Percentiles rank a stretch among this genome's conserved stretches.
Conservation (phyloP, 2,113 vertebrate species). For the Gila orcuttii region DNA sequence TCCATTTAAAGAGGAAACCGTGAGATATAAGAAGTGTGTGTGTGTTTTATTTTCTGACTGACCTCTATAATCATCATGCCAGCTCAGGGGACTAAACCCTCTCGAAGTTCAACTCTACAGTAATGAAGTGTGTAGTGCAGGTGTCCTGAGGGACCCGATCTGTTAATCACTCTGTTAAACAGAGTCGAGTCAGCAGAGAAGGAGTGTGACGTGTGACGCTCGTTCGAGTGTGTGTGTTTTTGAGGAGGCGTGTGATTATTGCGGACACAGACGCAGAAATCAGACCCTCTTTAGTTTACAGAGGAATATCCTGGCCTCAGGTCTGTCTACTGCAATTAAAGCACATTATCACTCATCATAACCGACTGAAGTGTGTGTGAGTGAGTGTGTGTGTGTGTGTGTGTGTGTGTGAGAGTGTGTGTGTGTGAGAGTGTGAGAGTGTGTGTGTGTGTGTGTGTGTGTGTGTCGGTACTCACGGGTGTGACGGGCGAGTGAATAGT, state of each 20-base stretch:
- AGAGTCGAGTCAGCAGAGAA: background rate
- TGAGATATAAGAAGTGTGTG: background rate
- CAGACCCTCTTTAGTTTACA: constrained; percentile 38
- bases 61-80: background rate
- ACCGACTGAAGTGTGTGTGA: background rate
- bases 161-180: background rate
- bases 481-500: too few species aligned
- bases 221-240: background rate
- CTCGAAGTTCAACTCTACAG: background rate
- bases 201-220: too few species aligned
- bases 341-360: constrained; percentile 35
- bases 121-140: constrained; percentile 14
- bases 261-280: background rate
- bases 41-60: background rate
- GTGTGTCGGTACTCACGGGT: too few species aligned
- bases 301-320: constrained; percentile 49
- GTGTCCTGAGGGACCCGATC: background rate
- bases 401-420: background rate
- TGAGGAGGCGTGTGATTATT: constrained; percentile 1
- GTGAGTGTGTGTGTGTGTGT: too few species aligned
- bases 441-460: background rate
- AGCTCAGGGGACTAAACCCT: background rate
- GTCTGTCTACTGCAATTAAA: constrained; percentile 47
- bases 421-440: too few species aligned
- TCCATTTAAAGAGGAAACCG: background rate